These are phyloP conservation scores for Cataglyphis hispanica DNA, from an alignment of 1,140 invertebrate species.

Conservation along the genomic window DNA sequence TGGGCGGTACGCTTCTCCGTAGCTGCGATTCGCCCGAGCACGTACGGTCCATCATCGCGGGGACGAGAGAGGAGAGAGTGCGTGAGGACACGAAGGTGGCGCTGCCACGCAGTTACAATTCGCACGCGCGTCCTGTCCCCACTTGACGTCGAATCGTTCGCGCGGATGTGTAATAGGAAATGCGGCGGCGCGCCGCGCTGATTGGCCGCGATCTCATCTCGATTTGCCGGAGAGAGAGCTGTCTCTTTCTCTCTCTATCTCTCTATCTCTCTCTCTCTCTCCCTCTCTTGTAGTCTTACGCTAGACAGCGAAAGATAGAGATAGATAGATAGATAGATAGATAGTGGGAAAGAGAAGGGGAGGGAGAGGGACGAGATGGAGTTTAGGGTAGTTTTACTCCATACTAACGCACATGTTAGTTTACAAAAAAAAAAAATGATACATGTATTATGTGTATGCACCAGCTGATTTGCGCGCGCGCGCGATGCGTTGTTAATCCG, in stretches of 20 bases:
- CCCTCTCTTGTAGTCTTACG: slow-evolving; percentile 2
- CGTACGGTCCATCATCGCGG: slow-evolving; percentile 39
- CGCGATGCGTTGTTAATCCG: slow-evolving; percentile 10
- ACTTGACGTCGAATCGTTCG: slow-evolving; percentile 43
- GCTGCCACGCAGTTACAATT: slow-evolving; percentile 56
- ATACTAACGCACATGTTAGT: slow-evolving; percentile 15
- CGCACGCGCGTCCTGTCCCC: slow-evolving; percentile 41
- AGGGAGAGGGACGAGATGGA: neutral
- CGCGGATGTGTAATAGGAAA: slow-evolving; percentile 21
- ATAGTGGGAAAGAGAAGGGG: no score
- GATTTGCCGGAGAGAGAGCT: slow-evolving; percentile 22
- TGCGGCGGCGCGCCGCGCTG: slow-evolving; percentile 41
- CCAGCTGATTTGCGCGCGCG: no score
- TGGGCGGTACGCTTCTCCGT: neutral
- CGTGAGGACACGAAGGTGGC: slow-evolving; percentile 23
- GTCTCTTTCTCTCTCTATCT: slow-evolving; percentile 16
- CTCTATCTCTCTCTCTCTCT: slow-evolving; percentile 38
- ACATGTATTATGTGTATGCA: slow-evolving; percentile 11
- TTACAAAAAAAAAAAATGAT: slow-evolving; percentile 43
- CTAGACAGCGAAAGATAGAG: neutral
- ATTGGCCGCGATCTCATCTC: slow-evolving; percentile 63
- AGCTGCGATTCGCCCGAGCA: slow-evolving; percentile 52
- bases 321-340: no score
- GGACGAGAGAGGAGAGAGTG: neutral
- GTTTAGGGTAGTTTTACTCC: slow-evolving; percentile 27